Evolutionary conservation across 2,113 vertebrate species (phyloP).

Genomic region (Cavia aperea): DNA sequence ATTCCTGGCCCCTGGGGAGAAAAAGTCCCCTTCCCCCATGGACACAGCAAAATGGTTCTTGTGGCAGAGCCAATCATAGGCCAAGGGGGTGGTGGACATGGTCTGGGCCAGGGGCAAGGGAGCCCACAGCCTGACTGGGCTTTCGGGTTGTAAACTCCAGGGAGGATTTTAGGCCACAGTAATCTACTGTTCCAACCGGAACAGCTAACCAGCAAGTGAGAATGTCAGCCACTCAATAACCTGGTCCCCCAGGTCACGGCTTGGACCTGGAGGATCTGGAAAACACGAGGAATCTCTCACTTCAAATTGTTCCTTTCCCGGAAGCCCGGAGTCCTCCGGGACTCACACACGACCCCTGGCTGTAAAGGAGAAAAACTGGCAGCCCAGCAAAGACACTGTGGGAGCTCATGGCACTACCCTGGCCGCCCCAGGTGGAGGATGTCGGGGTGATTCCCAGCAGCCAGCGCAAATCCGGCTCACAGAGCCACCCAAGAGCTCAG

Average conservation of each 20-base stretch:
- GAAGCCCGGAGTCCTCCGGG: no score
- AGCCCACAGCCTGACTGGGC: neutral
- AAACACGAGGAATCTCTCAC: accelerated
- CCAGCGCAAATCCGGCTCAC: neutral
- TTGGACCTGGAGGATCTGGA: neutral
- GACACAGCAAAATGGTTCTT: neutral
- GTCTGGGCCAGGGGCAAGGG: neutral
- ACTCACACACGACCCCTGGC: accelerated
- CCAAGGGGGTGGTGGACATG: accelerated
- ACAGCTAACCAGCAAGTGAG: accelerated
- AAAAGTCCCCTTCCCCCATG: neutral
- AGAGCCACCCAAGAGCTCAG: accelerated
- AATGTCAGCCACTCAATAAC: accelerated
- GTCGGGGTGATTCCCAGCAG: neutral
- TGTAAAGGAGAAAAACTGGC: neutral
- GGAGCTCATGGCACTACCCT: neutral
- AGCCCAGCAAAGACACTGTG: neutral
- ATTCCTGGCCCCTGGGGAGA: neutral
- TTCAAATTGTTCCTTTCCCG: neutral
- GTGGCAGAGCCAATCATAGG: neutral
- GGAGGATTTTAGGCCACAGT: neutral
- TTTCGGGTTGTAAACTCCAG: neutral
- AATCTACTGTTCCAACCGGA: neutral
- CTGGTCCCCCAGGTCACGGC: no score
- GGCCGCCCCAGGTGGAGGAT: neutral